Evolutionary conservation across 2,888 invertebrate genomes (phyloP), one percentile per base, ranked within the genome.

Genomic region (Archaeoteleia sp.): DNA sequence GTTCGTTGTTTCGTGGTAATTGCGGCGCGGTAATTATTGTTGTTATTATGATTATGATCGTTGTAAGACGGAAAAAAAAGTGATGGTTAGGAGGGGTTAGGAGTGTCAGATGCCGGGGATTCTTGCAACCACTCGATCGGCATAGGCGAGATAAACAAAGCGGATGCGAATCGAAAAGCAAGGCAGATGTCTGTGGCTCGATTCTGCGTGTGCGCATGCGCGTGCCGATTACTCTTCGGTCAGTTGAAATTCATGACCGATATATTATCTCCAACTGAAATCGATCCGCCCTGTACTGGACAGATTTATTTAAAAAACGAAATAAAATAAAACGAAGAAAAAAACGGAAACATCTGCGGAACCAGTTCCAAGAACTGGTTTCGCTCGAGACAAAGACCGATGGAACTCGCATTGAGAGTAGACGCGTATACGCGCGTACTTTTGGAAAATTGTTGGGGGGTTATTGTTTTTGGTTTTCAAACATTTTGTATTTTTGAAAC

Each of bases 321-420:
- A n/a, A n/a, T n/a, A n/a, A n/a, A n/a, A n/a, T n/a, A n/a, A n/a
- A n/a, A n/a, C n/a, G n/a, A n/a, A n/a, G n/a, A 37, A 48, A 51
- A 66, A 65, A 66, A 40, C 53, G 53, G 53, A 58, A 65, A 65
- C 65, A 65, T 65, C 65, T 65, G 65, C 65, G 57, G 32, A 51
- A 65, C 57, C 45, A 45, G 57, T 65, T 65, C 65, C 37, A 17
- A 58, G 65, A 65, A 65, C 65, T 51, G 57, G 65, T 65, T 65
- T 53, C 37, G 49, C 14, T 15, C 62, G 37, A 55, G 62, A 63
- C 62, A 63, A 63, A 63, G 62, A 63, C 40, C 55, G 55, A 63
- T 55, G 62, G 55, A 40, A 37, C 57, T 63, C 37, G 45, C 49
- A 13, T 57, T 25, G 49, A 55, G 32, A 25, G 17, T 32, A 12